These are phyloP conservation scores for Serinus canaria DNA, from an alignment of 2,113 vertebrate species.

Conservation along the genomic window DNA sequence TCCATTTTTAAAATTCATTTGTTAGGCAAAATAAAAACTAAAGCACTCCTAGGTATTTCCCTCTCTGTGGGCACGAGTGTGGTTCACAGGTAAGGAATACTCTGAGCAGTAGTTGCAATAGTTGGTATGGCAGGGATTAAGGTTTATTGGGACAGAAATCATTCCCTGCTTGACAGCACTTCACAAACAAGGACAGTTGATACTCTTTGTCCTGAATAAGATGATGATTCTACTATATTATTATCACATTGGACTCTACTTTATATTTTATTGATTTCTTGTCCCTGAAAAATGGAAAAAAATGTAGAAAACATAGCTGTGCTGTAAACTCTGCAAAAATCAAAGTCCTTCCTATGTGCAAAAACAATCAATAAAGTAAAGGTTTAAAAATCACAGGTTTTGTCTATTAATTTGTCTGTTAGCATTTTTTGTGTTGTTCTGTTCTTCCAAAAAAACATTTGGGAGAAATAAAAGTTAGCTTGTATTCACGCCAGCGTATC, in stretches of 20 bases:
- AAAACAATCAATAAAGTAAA: conserved; percentile 52
- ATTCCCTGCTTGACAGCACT: background rate
- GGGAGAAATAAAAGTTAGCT: background rate
- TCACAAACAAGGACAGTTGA: background rate
- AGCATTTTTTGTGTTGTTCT: background rate
- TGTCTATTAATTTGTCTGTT: background rate
- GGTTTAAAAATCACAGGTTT: background rate
- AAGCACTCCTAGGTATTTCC: background rate
- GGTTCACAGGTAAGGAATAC: background rate
- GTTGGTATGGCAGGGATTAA: background rate
- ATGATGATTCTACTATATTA: background rate
- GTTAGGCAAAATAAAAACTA: background rate
- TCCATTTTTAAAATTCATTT: background rate
- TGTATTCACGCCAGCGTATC: background rate
- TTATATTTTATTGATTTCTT: background rate
- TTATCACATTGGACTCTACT: background rate
- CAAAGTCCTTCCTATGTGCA: conserved; percentile 14
- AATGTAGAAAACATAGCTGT: background rate
- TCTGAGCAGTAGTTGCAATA: background rate
- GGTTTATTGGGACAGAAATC: background rate
- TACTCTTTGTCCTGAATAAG: background rate
- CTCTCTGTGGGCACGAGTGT: background rate
- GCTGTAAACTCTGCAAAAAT: conserved; percentile 14
- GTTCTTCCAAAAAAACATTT: background rate
- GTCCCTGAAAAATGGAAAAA: background rate